Conservation (phyloP, 2,797 vertebrate genomes). For the Dermochelys coriacea region DNA sequence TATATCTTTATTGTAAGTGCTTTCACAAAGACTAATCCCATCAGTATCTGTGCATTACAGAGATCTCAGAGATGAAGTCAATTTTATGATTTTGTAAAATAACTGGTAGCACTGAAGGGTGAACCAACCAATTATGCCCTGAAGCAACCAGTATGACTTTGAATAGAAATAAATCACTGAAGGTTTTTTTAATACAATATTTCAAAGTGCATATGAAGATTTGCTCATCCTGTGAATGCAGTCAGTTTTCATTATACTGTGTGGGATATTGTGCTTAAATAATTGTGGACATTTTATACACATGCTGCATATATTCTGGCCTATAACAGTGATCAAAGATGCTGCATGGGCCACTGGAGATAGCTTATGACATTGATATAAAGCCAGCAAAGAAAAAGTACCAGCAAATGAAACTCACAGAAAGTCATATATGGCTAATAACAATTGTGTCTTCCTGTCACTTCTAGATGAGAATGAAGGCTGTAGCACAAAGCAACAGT, state of each 20-base stretch:
- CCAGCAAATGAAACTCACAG: constrained; percentile 10
- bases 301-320: constrained; percentile 3
- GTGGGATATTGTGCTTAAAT: constrained; percentile 7
- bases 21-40: constrained; percentile 30
- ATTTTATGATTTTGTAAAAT: constrained; percentile 57
- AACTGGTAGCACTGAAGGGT: constrained; percentile 43
- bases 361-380: neutral
- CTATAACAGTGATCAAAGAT: constrained; percentile 36
- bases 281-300: constrained; percentile 22
- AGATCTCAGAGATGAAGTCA: constrained; percentile 34
- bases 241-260: constrained; percentile 6
- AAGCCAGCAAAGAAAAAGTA: constrained; percentile 5
- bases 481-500: neutral
- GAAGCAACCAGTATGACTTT: constrained; percentile 59
- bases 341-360: neutral
- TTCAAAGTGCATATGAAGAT: constrained; percentile 25
- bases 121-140: constrained; percentile 62
- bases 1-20: neutral
- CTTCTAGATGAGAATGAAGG: neutral
- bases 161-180: constrained; percentile 56
- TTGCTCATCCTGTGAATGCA: constrained; percentile 26
- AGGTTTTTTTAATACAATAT: constrained; percentile 40
- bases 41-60: neutral
- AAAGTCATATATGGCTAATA: neutral
- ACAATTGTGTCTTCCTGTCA: neutral